A percentile compares a stretch with the other conserved stretches of the same genome.
Conservation (phyloP, 64 coral and sea anemone species). For the Porites australiensis region DNA sequence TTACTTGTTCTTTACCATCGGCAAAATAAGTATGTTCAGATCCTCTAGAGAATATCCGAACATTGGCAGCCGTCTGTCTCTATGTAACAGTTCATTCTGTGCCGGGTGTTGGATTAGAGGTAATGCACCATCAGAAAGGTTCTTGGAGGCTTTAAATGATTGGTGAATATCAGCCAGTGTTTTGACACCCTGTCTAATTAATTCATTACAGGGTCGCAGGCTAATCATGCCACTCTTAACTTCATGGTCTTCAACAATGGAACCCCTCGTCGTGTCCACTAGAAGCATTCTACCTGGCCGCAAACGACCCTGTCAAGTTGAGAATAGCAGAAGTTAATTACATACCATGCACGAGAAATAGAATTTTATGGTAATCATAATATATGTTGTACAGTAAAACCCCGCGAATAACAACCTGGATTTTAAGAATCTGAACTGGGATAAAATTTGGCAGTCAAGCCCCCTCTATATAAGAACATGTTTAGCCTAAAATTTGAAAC, state of each 20-base stretch:
- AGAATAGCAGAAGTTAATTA: background rate
- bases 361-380: too few species aligned
- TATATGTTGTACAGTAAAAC: too few species aligned
- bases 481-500: too few species aligned
- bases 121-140: constrained; percentile 37
- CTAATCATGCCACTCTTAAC: constrained; percentile 78
- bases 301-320: constrained; percentile 78
- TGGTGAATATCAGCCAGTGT: constrained; percentile 77
- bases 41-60: constrained; percentile 97
- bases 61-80: constrained; percentile 81
- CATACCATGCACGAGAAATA: too few species aligned
- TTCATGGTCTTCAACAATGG: constrained; percentile 87
- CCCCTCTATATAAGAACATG: too few species aligned
- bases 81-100: constrained; percentile 66
- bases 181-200: constrained; percentile 70
- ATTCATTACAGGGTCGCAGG: constrained; percentile 74
- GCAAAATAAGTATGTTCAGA: constrained; percentile 88
- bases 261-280: constrained; percentile 82
- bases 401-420: too few species aligned
- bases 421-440: too few species aligned
- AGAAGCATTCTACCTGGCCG: constrained; percentile 91
- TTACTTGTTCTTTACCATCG: constrained; percentile 93
- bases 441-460: too few species aligned
- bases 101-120: constrained; percentile 66
- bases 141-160: constrained; percentile 61